Evolutionary conservation across 2,888 invertebrate genomes (phyloP).

Genomic region (Drosophila merina): DNA sequence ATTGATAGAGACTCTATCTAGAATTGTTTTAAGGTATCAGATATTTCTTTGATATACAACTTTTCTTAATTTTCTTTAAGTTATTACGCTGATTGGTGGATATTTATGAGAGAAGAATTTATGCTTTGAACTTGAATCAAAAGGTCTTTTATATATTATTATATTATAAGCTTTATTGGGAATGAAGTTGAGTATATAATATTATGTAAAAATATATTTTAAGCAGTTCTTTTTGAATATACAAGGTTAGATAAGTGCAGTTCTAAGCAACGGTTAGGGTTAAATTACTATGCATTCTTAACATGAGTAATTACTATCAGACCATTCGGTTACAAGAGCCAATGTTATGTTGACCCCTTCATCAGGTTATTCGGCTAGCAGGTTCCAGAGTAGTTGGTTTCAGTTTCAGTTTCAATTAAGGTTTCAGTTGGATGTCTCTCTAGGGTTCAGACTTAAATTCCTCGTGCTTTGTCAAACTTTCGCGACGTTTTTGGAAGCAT

Average conservation of each 20-base stretch:
- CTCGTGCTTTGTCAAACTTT: constrained; percentile 35
- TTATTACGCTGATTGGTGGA: no score
- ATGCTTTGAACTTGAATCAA: no score
- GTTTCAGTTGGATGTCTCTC: constrained; percentile 10
- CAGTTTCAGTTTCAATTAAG: constrained; percentile 3
- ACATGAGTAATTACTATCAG: constrained; percentile 72
- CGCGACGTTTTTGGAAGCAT: constrained; percentile 70
- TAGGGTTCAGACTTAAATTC: constrained; percentile 62
- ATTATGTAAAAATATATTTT: constrained; percentile 7
- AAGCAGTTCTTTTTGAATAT: constrained; percentile 44
- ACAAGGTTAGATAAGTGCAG: constrained; percentile 9
- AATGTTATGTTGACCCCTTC: constrained; percentile 50
- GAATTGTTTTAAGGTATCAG: no score
- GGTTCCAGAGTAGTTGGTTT: constrained; percentile 28
- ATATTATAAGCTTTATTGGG: constrained; percentile 14
- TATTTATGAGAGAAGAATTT: no score
- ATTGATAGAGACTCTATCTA: no score
- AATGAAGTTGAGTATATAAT: constrained; percentile 19
- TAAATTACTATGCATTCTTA: constrained; percentile 63
- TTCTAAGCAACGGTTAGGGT: constrained; percentile 42
- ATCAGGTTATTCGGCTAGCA: constrained; percentile 64
- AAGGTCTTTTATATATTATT: not conserved
- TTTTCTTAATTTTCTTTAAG: no score
- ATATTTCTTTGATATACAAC: no score
- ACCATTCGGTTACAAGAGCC: constrained; percentile 70